phyloP scores from a whole-genome alignment of 1,140 invertebrate species.

The Helicoverpa zea region DNA sequence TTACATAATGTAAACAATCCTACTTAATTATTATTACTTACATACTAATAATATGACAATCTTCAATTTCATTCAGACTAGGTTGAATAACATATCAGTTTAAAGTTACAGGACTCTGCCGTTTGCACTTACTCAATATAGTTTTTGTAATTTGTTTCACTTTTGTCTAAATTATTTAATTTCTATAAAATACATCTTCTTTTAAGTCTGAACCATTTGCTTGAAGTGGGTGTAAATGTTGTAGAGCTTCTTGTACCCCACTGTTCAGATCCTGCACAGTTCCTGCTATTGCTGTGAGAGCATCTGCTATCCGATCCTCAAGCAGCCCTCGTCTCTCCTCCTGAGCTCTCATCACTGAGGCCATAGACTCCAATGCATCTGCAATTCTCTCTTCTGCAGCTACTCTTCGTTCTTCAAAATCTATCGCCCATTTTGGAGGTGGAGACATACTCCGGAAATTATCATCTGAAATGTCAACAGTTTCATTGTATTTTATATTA shows the following conservation, averaged over 20 bases:
- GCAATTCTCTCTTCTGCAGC: constrained; percentile 77
- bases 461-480: constrained; percentile 61
- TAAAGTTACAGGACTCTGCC: not conserved
- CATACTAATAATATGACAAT: too few species aligned
- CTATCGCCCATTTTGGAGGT: constrained; percentile 79
- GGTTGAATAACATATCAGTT: too few species aligned
- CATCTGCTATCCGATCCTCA: constrained; percentile 72
- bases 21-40: too few species aligned
- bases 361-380: constrained; percentile 73
- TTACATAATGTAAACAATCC: too few species aligned
- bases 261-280: constrained; percentile 74
- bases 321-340: constrained; percentile 69
- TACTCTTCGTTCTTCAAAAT: constrained; percentile 78
- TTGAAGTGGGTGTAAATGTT: constrained; percentile 60
- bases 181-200: constrained; percentile 65
- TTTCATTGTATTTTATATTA: not conserved
- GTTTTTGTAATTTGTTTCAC: not conserved
- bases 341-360: constrained; percentile 66
- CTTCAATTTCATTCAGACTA: too few species aligned
- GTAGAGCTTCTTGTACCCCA: constrained; percentile 70
- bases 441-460: constrained; percentile 57
- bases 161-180: not conserved
- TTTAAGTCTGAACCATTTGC: constrained; percentile 64
- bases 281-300: constrained; percentile 72
- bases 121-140: not conserved